Base-by-base conservation (phyloP, 2,113 vertebrate genomes). In the Ammodramus savannarum region DNA sequence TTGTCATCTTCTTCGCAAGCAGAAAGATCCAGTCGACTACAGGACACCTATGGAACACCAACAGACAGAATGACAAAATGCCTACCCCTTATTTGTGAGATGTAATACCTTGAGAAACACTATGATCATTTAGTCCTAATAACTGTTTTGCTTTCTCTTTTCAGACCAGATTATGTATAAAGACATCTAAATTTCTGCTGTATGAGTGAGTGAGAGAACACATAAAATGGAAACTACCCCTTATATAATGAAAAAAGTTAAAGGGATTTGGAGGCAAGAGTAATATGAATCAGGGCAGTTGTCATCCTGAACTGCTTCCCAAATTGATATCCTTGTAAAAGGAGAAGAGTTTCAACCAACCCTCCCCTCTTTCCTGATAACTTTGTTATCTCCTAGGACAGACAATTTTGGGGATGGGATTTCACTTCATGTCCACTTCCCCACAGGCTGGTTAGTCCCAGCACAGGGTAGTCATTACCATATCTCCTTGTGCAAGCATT, bases 1-100 rank as follows among this genome's bases (percentile, higher is more conserved):
- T 98, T 98, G 97, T 99, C 99, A 85, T 99, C 99, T 92, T 99
- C 99, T 26, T 99, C 99, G 69, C 98, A 99, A 31, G 97, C 98
- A 77, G 98, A 98, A 92, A 99, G 98, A 89, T 99, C 99, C 85
- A 98, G 97, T 95, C 98, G 98, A 96, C 98, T 99, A 86, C 98
- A 99, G 43, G 98, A 99, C 8, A 98, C 98, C 99, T 99, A 80
- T 1, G 96, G 95, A 91, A 97, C 39, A 96, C 25, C 57, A 90
- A 90, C 2, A 44, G 73, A 58, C 7, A 74, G 22, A 84, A 65
- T 85, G 76, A 95, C 12, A 66, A 94, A 85, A 91, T 27, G 57
- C 16, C 51, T 29, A 13, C 7, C 20, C 85, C 85, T 62, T 41
- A n/a, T 43, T 43, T 69, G 41, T 22, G 54, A 77, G 49, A 59